A percentile compares a stretch with the other conserved stretches of the same genome.
These are phyloP conservation scores for Bombus affinis DNA, from an alignment of 1,140 invertebrate genomes.

Conservation along the genomic window DNA sequence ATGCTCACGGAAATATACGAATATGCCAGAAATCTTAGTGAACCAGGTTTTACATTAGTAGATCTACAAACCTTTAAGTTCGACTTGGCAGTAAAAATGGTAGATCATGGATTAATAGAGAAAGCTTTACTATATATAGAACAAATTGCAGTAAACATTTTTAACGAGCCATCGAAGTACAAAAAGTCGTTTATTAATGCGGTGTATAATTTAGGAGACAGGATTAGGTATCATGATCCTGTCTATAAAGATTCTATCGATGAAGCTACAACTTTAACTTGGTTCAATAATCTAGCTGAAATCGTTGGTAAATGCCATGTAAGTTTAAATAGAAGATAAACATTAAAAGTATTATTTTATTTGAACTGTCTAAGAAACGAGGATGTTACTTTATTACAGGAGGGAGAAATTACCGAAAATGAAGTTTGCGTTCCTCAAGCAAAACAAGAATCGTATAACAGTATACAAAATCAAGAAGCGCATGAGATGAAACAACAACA, in stretches of 20 bases:
- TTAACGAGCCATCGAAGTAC: constrained; percentile 83
- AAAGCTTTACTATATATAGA: constrained; percentile 93
- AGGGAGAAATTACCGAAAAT: constrained; percentile 73
- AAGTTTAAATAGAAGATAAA: constrained; percentile 18
- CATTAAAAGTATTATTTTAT: neutral
- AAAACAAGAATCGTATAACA: constrained; percentile 38
- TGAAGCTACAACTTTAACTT: constrained; percentile 75
- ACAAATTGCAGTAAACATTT: constrained; percentile 88
- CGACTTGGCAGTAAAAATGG: constrained; percentile 88
- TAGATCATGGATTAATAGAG: constrained; percentile 90
- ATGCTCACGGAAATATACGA: constrained; percentile 98
- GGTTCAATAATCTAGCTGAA: constrained; percentile 77
- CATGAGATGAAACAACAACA: constrained; percentile 62
- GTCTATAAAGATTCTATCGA: constrained; percentile 81
- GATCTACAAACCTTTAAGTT: constrained; percentile 89
- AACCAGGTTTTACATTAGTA: constrained; percentile 88
- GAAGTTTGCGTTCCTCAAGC: constrained; percentile 47
- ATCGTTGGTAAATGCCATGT: constrained; percentile 75
- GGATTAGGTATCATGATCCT: constrained; percentile 92
- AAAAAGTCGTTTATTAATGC: constrained; percentile 85
- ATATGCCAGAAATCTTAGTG: constrained; percentile 92
- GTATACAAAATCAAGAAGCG: constrained; percentile 47
- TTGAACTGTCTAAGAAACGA: neutral
- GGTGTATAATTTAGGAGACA: constrained; percentile 87
- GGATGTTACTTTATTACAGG: constrained; percentile 49